Evolutionary conservation across 2,113 vertebrate species (phyloP), one percentile per base, ranked within the genome.

Genomic region (Lepisosteus oculatus): DNA sequence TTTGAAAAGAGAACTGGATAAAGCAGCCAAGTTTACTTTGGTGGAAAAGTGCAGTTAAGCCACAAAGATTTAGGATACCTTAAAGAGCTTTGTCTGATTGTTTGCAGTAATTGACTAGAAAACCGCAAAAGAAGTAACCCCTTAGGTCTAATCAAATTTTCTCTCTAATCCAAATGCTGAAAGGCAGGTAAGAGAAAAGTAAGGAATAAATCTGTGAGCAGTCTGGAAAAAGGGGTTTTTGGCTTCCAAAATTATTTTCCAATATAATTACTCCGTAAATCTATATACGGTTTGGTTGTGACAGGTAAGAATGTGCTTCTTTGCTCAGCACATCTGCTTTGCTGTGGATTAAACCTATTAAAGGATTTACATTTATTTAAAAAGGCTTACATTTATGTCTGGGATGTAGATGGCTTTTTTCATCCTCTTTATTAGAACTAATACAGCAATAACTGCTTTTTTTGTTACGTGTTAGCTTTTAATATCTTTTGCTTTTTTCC

Each of bases 81-180:
- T 17, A 12, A 67, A 74, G 71, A 82, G 68, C 82, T 85, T 80
- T 80, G 80, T 79, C 82, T 88, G 86, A 87, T 89, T 86, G 85
- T 85, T 81, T 84, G 85, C 81, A 88, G 88, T 88, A 85, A 87
- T 86, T 87, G 84, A 83, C 80, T 81, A 82, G 79, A 86, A 83
- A 81, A 80, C 82, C 74, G 83, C 84, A 83, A 81, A 74, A 86
- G 85, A 83, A 84, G 83, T 86, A 79, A 80, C 78, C 68, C 84
- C 84, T 79, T 81, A 80, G 80, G 84, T 79, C 82, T 85, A 85
- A 85, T 85, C 80, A 74, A 70, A 78, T 70, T 79, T 71, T 84
- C 79, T 79, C 80, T 79, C 74, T 71, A 70, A 65, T 79, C 71
- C 82, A 77, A 82, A 74, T 62, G 69, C 67, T 70, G 80, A 71